These are phyloP conservation scores for Scaptomyza reducta DNA, from an alignment of 2,888 invertebrate genomes.

Conservation along the genomic window DNA sequence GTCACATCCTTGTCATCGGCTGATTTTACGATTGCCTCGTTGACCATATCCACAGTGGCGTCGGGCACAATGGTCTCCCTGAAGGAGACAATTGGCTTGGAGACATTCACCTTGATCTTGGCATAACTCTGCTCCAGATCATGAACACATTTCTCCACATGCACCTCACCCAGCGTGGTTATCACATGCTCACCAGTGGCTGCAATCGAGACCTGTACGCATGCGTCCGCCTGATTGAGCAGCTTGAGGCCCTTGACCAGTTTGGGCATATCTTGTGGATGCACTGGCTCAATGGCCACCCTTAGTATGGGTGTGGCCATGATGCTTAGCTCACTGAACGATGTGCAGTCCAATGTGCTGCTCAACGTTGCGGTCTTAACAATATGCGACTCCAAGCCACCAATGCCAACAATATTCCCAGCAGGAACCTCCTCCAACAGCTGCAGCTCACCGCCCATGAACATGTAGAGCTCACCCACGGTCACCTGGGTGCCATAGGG, in stretches of 20 bases:
- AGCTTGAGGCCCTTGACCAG: conserved; percentile 91
- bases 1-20: conserved; percentile 84
- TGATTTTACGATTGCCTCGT: conserved; percentile 91
- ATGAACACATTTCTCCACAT: conserved; percentile 96
- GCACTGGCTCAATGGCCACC: conserved; percentile 95
- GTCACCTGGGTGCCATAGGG: conserved; percentile 83
- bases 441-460: conserved; percentile 97
- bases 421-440: conserved; percentile 91
- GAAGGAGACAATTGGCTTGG: conserved; percentile 98
- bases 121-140: conserved; percentile 94
- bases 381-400: conserved; percentile 92
- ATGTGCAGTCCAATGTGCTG: conserved; percentile 91
- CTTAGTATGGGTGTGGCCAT: conserved; percentile 94
- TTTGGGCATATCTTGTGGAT: conserved; percentile 91
- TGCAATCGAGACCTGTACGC: conserved; percentile 94
- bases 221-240: conserved; percentile 95
- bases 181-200: conserved; percentile 98
- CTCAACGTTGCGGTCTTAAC: conserved; percentile 96
- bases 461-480: conserved; percentile 92
- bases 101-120: conserved; percentile 94
- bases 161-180: conserved; percentile 98
- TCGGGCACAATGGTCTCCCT: conserved; percentile 95
- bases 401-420: conserved; percentile 96
- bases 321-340: conserved; percentile 92
- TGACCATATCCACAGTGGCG: conserved; percentile 93